These are phyloP conservation scores for Xestia xanthographa DNA, from an alignment of 2,888 invertebrate species.

Conservation along the genomic window DNA sequence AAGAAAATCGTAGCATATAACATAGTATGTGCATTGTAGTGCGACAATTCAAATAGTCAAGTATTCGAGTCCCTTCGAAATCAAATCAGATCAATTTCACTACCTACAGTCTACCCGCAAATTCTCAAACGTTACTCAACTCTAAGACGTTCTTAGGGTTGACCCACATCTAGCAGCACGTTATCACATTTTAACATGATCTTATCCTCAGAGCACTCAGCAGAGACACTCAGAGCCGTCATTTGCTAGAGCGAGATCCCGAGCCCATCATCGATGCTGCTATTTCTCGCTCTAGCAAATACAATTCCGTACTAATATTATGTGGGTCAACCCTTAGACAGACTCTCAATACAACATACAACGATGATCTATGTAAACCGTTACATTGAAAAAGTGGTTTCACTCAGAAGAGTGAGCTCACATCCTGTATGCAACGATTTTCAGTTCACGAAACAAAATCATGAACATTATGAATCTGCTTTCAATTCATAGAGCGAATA, in stretches of 20 bases:
- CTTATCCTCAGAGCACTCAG: no score
- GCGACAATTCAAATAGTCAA: not conserved
- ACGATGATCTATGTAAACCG: not conserved
- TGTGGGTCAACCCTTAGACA: not conserved
- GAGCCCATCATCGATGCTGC: not conserved
- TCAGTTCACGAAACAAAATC: not conserved
- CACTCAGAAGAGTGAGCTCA: not conserved
- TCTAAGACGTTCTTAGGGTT: not conserved
- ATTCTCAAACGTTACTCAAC: conserved; percentile 1
- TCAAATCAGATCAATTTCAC: conserved; percentile 25
- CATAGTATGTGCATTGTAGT: not conserved
- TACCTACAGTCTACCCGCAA: not conserved
- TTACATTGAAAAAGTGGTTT: not conserved
- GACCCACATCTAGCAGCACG: not conserved
- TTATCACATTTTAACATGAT: not conserved
- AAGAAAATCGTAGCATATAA: not conserved
- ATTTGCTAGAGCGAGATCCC: not conserved
- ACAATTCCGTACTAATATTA: not conserved
- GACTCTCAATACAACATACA: not conserved
- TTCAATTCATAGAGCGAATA: not conserved
- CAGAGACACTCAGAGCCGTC: not conserved
- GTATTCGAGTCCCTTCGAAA: not conserved
- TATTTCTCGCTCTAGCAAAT: not conserved
- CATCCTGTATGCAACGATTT: not conserved
- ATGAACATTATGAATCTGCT: not conserved